A percentile compares a stretch with the other conserved stretches of the same genome.
phyloP scores from a whole-genome alignment of 2,113 vertebrate species.

The Carlito syrichta region DNA sequence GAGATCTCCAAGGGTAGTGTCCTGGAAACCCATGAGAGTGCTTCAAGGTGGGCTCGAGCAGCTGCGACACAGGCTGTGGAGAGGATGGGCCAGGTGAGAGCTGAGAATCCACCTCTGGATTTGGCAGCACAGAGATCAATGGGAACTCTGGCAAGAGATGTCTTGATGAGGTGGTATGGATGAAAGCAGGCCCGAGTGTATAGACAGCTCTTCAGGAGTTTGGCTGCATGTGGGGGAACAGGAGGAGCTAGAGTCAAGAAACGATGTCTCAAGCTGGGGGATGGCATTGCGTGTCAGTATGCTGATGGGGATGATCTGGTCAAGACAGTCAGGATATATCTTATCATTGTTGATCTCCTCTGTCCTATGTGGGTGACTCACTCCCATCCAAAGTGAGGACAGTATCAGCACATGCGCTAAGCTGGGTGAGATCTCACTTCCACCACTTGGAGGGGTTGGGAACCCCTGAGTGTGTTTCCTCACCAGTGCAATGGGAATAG shows the following conservation, averaged over 20 bases:
- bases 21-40: accelerated
- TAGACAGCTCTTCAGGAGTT: neutral
- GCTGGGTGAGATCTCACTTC: neutral
- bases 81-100: neutral
- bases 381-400: neutral
- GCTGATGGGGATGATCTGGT: neutral
- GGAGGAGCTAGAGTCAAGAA: neutral
- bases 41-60: neutral
- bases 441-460: no score
- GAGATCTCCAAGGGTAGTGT: no score
- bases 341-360: neutral
- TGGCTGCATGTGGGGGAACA: neutral
- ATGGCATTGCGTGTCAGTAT: accelerated
- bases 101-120: neutral
- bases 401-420: accelerated
- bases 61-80: neutral
- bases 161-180: neutral
- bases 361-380: neutral
- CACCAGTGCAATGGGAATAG: no score
- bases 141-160: neutral
- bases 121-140: neutral
- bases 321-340: neutral
- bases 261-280: neutral
- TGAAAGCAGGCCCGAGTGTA: neutral
- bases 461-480: neutral